phyloP scores from a whole-genome alignment of 2,888 invertebrate genomes.

The Tetragnatha montana region DNA sequence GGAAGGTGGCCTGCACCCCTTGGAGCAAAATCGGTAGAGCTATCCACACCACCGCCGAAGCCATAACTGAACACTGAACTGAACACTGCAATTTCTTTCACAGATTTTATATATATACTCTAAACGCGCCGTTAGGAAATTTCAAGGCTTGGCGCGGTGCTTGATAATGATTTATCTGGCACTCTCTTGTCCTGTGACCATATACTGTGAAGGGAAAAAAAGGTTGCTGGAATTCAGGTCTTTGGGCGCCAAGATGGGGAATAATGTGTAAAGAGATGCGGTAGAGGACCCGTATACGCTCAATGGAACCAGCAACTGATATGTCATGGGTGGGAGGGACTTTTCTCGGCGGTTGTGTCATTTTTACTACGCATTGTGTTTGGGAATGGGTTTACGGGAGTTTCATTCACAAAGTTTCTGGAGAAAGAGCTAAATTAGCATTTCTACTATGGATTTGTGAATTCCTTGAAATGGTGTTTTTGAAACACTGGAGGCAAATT shows the following conservation, averaged over 20 bases:
- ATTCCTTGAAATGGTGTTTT: no score
- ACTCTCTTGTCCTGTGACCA: constrained; percentile 68
- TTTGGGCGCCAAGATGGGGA: constrained; percentile 25
- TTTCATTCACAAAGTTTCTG: not conserved
- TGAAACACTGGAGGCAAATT: no score
- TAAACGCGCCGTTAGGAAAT: constrained; percentile 60
- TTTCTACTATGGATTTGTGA: no score
- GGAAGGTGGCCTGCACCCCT: constrained; percentile 38
- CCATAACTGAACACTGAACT: constrained; percentile 35
- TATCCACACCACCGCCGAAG: constrained; percentile 36
- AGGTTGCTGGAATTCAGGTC: constrained; percentile 54
- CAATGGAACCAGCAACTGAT: constrained; percentile 18
- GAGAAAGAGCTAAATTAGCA: no score
- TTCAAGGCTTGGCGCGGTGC: constrained; percentile 70
- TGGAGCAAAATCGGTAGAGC: constrained; percentile 30
- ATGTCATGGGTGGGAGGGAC: constrained; percentile 5
- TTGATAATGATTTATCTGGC: constrained; percentile 70
- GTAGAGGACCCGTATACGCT: constrained; percentile 13
- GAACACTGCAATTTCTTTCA: constrained; percentile 39
- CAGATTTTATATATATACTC: constrained; percentile 68
- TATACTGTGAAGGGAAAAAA: constrained; percentile 61
- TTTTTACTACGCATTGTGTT: constrained; percentile 36
- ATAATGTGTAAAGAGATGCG: constrained; percentile 19
- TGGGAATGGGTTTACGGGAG: not conserved
- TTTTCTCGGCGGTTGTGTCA: constrained; percentile 14